Evolutionary conservation across 2,113 vertebrate genomes (phyloP), one percentile per base, ranked within the genome.

Genomic region (Ifrita kowaldi): DNA sequence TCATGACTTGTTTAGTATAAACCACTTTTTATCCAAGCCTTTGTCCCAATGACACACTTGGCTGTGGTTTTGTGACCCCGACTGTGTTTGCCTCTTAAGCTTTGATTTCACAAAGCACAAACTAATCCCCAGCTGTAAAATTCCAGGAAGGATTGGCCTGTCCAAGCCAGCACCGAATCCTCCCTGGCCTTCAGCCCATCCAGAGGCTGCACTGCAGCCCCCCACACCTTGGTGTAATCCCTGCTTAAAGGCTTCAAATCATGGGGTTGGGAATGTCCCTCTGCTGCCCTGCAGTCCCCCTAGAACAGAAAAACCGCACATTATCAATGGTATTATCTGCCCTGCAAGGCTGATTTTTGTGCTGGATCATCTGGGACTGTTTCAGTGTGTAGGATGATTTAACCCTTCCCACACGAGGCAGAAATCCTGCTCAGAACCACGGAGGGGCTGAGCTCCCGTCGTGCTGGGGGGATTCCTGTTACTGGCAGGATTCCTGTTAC

Each of bases 371-470:
- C 57, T 32, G 26, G n/a, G 77, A 1, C 4, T 26, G 30, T 56
- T 53, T 1, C 57, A 1, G 1, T 13, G 42, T 47, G 32, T 5
- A 5, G 65, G 39, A 22, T 9, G 15, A 5, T 2, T 50, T 5
- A n/a, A n/a, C 23, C 78, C 50, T 28, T 69, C 9, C 76, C 16
- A 1, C 0, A 0, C 13, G 37, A 76, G 42, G 28, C 68, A 41
- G 19, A 55, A 70, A 21, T 13, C 2, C 60, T 5, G 47, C 64
- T 42, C 9, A 30, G 35, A 37, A 0, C 18, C 1, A 1, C 5
- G 0, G 3, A 16, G 28, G 17, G 30, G 32, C 27, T 1, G 3
- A 6, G 35, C 26, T 76, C 26, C 24, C 20, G 0, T 6, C 3
- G 1, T 27, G 17, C 56, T 44, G 71, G 21, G 63, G 63, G 42